Evolutionary conservation across 2,113 vertebrate genomes (phyloP), one percentile per base, ranked within the genome.

Genomic region (Oryzias curvinotus): DNA sequence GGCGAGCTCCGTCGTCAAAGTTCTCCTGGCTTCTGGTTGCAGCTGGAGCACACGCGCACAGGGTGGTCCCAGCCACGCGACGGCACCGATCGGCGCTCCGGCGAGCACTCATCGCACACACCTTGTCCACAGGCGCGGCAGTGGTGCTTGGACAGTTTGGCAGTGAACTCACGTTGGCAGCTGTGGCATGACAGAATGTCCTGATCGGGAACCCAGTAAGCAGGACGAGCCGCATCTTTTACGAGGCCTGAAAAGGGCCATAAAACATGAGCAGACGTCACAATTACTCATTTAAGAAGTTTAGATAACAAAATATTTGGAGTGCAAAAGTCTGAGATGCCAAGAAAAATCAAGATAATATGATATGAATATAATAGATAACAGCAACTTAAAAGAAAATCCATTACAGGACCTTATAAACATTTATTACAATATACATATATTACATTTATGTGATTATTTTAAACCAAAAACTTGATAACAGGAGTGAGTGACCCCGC

Each of bases 51-150:
- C 60, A 99, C 96, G 25, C 97, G 93, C 77, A 99, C 98, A 0
- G 96, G 96, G 88, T 99, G 97, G 91, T 99, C 96, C 98, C 98
- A 99, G 78, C 97, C 97, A 1, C 96, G 91, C 2, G 97, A 98
- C 5, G 97, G 96, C 41, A 99, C 96, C 0, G 96, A 60, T 44
- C 98, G 92, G 28, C 96, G 94, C 72, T 95, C 94, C 0, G 94
- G 91, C 8, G 97, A 99, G 84, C 97, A 99, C 65, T 98, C 94
- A 0, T 95, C 94, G 14, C 98, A 99, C 91, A 99, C 97, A 18
- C 98, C 97, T 87, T 99, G 95, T 65, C 98, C 98, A 2, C 98
- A 99, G 80, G 98, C 96, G 41, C 97, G 94, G 83, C 98, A 99
- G 92, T 99, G 98, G 86, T 99, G 98, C 77, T 98, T 99, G 80